Evolutionary conservation across 2,888 invertebrate species (phyloP).

Genomic region (Tolmerus cingulatus): DNA sequence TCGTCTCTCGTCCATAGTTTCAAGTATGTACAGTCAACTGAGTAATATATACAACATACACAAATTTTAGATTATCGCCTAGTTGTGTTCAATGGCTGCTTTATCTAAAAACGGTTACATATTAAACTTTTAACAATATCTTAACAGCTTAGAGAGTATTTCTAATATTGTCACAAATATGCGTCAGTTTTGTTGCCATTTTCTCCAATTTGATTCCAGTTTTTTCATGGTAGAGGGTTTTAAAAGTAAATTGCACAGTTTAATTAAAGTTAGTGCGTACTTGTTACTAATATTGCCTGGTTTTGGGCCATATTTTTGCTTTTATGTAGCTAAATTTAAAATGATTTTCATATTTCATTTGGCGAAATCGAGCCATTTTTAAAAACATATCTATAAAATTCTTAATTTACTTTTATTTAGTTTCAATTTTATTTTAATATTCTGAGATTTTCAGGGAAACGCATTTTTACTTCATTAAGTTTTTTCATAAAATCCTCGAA

Average conservation of each 20-base stretch:
- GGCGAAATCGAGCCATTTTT: too few species aligned
- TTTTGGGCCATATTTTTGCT: not conserved
- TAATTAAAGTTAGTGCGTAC: not conserved
- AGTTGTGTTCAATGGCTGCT: not conserved
- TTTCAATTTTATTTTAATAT: too few species aligned
- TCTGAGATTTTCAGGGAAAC: too few species aligned
- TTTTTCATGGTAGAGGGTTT: not conserved
- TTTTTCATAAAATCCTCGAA: too few species aligned
- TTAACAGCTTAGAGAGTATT: conserved; percentile 13
- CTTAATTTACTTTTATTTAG: too few species aligned
- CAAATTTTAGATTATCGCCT: not conserved
- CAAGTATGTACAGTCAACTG: not conserved
- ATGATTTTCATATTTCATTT: not conserved
- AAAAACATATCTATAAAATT: too few species aligned
- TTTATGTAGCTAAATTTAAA: not conserved
- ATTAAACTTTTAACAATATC: conserved; percentile 26
- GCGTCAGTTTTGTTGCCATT: conserved; percentile 20
- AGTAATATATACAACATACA: conserved; percentile 15
- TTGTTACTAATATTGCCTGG: not conserved
- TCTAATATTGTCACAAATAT: conserved; percentile 41
- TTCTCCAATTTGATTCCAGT: not conserved
- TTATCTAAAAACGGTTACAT: conserved; percentile 8
- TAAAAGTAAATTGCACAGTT: not conserved
- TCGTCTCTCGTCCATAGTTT: not conserved
- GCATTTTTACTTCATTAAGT: too few species aligned